Percentiles rank a stretch among this genome's conserved stretches.
Evolutionary conservation across 2,888 invertebrate genomes (phyloP).

Genomic region (Choristoneura rosaceana): DNA sequence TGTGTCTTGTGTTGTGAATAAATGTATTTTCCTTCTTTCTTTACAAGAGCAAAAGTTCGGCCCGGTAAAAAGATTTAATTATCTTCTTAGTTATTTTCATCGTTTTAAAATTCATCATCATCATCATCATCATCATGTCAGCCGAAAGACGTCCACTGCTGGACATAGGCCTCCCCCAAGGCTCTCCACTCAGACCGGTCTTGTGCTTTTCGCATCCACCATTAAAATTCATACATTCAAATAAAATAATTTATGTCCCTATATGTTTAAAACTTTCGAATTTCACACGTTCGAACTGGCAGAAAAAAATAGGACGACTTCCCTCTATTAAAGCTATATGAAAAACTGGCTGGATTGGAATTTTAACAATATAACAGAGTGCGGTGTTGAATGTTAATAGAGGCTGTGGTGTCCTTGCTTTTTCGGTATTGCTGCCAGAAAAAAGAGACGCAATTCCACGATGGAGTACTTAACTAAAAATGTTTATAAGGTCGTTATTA

Average conservation of each 20-base stretch:
- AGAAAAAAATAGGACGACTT: conserved; percentile 14
- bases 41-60: too few species aligned
- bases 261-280: not conserved
- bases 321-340: conserved; percentile 24
- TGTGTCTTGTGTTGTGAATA: too few species aligned
- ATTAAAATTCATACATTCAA: too few species aligned
- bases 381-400: conserved; percentile 35
- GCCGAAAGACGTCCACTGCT: too few species aligned
- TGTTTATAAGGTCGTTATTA: not conserved
- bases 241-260: not conserved
- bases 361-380: conserved; percentile 25
- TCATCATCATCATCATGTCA: too few species aligned
- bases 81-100: not conserved
- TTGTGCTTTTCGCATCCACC: too few species aligned
- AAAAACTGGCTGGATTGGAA: conserved; percentile 24
- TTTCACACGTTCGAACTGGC: not conserved
- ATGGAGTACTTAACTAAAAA: conserved; percentile 9
- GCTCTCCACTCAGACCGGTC: too few species aligned
- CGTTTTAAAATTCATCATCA: not conserved
- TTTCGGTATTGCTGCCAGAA: conserved; percentile 10
- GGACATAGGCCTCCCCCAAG: too few species aligned
- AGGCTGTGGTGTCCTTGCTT: conserved; percentile 22
- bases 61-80: too few species aligned
- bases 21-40: too few species aligned
- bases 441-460: conserved; percentile 10